These are phyloP conservation scores for Beroe ovata DNA, from an alignment of 37 sponge, comb jelly and placozoan genomes.

Conservation along the genomic window DNA sequence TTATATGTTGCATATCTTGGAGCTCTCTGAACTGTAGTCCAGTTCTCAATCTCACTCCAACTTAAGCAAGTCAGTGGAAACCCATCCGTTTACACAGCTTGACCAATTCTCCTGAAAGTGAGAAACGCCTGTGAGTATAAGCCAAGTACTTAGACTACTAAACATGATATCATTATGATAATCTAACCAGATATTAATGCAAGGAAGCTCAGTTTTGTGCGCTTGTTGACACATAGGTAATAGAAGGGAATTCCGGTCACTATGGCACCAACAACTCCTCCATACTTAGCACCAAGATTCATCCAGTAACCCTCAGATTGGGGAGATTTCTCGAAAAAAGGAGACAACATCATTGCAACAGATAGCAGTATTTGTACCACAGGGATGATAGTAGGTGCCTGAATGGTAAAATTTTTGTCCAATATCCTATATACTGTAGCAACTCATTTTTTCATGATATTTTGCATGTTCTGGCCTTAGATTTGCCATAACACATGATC, in stretches of 20 bases:
- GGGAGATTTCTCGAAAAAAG: constrained; percentile 27
- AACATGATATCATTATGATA: background rate
- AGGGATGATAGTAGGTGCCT: constrained; percentile 38
- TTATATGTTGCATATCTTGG: background rate
- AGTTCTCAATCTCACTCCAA: background rate
- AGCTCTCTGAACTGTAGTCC: background rate
- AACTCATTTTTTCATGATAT: no score
- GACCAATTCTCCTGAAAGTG: background rate
- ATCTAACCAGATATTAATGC: background rate
- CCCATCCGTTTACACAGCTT: constrained; percentile 1
- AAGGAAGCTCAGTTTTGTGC: background rate
- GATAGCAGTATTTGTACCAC: constrained; percentile 2
- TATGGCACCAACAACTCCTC: constrained; percentile 18
- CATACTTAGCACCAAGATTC: constrained; percentile 27
- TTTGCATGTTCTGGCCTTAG: no score
- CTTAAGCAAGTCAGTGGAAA: background rate
- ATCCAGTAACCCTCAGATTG: background rate
- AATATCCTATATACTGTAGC: no score
- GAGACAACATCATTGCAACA: constrained; percentile 18
- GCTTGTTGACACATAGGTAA: constrained; percentile 15
- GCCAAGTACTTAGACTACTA: background rate
- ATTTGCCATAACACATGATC: no score
- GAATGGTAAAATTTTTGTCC: no score
- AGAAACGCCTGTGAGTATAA: no score
- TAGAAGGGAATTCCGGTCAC: constrained; percentile 52